Evolutionary conservation across 2,113 vertebrate species (phyloP).

Genomic region (Microcebus murinus): DNA sequence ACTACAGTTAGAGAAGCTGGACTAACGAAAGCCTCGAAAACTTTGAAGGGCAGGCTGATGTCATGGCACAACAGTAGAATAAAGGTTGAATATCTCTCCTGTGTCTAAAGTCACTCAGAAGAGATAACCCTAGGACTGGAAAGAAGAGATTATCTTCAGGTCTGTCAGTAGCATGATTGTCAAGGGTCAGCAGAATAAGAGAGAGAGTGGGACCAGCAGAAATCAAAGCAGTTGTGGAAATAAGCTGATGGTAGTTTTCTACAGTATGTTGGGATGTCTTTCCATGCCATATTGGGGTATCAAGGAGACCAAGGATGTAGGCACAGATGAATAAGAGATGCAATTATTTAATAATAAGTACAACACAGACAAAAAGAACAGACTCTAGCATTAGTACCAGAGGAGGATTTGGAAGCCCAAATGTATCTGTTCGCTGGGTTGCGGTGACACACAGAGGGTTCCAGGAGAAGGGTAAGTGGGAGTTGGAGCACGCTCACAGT

Average conservation of each 20-base stretch:
- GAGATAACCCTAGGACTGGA: not conserved
- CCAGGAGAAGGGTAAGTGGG: fast-evolving
- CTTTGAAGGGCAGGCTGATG: not conserved
- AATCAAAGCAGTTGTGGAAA: not conserved
- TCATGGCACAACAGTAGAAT: not conserved
- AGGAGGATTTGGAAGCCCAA: not conserved
- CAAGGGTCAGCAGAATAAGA: not conserved
- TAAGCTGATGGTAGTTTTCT: not conserved
- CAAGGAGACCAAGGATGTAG: not conserved
- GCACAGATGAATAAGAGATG: not conserved
- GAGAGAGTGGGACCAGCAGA: not conserved
- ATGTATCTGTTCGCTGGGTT: not conserved
- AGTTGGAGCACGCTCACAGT: not conserved
- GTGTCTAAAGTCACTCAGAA: not conserved
- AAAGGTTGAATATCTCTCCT: not conserved
- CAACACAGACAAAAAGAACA: not conserved
- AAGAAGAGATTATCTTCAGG: not conserved
- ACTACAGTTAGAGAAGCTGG: not conserved
- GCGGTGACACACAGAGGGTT: fast-evolving
- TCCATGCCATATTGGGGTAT: not conserved
- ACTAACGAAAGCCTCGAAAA: not conserved
- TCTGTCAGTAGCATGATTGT: not conserved
- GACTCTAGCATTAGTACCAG: not conserved
- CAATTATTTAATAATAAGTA: not conserved
- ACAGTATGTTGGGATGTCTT: not conserved